A percentile compares a stretch with the other conserved stretches of the same genome.
Conservation (phyloP, 2,888 invertebrate species). For the Tenthredo notha region DNA sequence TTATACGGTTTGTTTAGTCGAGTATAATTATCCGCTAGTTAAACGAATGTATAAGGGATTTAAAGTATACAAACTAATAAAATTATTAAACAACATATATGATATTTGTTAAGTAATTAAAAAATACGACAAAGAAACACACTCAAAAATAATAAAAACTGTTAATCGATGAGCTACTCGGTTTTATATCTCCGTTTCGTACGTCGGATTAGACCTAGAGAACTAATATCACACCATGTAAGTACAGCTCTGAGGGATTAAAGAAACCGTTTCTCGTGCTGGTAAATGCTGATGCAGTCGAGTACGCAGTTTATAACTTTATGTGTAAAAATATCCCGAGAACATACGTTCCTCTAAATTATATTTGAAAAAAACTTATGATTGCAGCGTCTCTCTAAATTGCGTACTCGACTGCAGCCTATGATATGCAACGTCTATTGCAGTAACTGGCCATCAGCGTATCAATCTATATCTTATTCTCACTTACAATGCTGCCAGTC, state of each 20-base stretch:
- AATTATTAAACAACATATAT: background rate
- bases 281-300: conserved; percentile 30
- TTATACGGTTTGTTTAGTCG: background rate
- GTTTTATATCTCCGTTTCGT: background rate
- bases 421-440: conserved; percentile 49
- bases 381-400: background rate
- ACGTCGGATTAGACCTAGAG: conserved; percentile 15
- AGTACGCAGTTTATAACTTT: conserved; percentile 8
- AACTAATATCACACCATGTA: conserved; percentile 41
- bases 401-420: conserved; percentile 44
- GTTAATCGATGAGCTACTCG: conserved; percentile 7
- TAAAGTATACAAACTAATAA: conserved; percentile 4
- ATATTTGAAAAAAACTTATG: background rate
- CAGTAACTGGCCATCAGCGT: conserved; percentile 52
- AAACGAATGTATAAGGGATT: background rate
- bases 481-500: conserved; percentile 86
- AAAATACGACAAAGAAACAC: background rate
- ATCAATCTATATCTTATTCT: conserved; percentile 64
- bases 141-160: conserved; percentile 12
- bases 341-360: background rate
- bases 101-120: conserved; percentile 6
- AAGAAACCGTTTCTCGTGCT: conserved; percentile 42
- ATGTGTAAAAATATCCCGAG: background rate
- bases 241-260: conserved; percentile 27
- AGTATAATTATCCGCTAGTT: background rate